A percentile compares a stretch with the other conserved stretches of the same genome.
phyloP scores from a whole-genome alignment of 2,113 vertebrate species.

The Bubo bubo region DNA sequence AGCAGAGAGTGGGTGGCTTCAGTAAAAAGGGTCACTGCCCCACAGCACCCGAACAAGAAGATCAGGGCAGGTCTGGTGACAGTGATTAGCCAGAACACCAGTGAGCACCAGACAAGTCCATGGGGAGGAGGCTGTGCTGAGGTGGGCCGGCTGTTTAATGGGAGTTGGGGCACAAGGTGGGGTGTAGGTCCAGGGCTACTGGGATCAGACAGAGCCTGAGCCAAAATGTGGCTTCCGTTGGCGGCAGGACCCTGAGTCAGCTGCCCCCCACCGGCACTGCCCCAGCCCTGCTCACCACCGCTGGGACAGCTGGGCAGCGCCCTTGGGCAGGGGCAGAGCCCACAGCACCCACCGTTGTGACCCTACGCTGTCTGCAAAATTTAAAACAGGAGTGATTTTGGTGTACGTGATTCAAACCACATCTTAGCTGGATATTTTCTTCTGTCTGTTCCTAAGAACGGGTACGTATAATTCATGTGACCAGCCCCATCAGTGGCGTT shows the following conservation, averaged over 20 bases:
- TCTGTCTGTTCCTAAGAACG: not conserved
- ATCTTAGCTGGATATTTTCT: not conserved
- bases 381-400: not conserved
- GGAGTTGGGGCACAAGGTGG: not conserved
- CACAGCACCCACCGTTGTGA: rapidly evolving
- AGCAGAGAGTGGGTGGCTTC: not conserved
- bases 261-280: not conserved
- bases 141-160: rapidly evolving
- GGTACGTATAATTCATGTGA: not conserved
- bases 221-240: not conserved
- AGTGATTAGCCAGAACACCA: not conserved
- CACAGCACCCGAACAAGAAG: not conserved
- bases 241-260: not conserved
- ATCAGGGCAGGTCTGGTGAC: rapidly evolving
- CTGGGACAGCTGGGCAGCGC: not conserved
- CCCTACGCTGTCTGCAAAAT: not conserved
- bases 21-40: not conserved
- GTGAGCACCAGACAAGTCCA: rapidly evolving
- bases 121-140: rapidly evolving
- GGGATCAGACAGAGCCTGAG: not conserved
- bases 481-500: not conserved
- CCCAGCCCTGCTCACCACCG: not conserved
- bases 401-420: not conserved
- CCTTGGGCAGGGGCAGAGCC: rapidly evolving
- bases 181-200: rapidly evolving